Evolutionary conservation across 2,113 vertebrate species (phyloP).

Genomic region (Salvelinus namaycush): DNA sequence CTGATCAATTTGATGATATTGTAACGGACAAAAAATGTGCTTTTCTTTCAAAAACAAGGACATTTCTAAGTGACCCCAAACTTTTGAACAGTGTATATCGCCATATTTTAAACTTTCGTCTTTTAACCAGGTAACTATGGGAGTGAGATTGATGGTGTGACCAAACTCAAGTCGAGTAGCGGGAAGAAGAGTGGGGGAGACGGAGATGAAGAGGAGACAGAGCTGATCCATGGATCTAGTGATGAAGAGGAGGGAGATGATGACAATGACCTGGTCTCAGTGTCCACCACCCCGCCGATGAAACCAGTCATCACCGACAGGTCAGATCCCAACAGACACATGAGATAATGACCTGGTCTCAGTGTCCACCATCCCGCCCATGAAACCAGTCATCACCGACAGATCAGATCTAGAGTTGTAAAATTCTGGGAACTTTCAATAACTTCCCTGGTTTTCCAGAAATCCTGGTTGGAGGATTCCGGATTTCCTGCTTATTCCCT

Average conservation of each 20-base stretch:
- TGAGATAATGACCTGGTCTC: conserved; percentile 77
- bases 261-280: conserved; percentile 78
- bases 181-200: conserved; percentile 79
- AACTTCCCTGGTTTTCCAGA: too few species aligned
- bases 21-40: too few species aligned
- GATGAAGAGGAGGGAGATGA: conserved; percentile 83
- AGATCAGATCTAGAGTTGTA: conserved; percentile 71
- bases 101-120: not conserved
- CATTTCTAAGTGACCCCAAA: too few species aligned
- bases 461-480: too few species aligned
- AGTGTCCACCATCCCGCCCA: conserved; percentile 82
- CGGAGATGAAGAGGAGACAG: conserved; percentile 84
- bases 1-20: too few species aligned
- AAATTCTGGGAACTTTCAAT: too few species aligned
- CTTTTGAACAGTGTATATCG: not conserved
- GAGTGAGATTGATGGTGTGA: conserved; percentile 84
- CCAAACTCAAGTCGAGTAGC: conserved; percentile 65
- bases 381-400: conserved; percentile 94
- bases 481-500: too few species aligned
- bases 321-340: conserved; percentile 61
- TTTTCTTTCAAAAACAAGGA: too few species aligned
- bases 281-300: conserved; percentile 86
- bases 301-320: conserved; percentile 94
- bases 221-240: conserved; percentile 89
- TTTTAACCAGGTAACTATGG: conserved; percentile 88